Percentiles rank a stretch among this genome's conserved stretches.
Evolutionary conservation across 92 coral and sea anemone genomes (phyloP).

Genomic region (Zoanthus sociatus): DNA sequence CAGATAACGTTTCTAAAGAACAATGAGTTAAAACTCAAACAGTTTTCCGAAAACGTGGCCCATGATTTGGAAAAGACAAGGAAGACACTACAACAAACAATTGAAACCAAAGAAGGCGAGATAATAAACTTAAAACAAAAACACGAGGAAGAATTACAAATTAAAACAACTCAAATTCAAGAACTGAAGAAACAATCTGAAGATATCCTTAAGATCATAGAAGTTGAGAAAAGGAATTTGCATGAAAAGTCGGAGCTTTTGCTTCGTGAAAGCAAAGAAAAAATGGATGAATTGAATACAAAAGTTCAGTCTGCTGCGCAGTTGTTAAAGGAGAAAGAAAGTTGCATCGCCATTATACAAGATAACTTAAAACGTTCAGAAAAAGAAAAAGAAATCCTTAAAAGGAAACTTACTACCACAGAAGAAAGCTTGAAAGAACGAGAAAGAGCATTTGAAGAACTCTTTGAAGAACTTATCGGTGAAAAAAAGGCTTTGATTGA

Average conservation of each 20-base stretch:
- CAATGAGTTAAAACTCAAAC: constrained; percentile 21
- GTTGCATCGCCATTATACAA: not conserved
- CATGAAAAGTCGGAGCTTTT: not conserved
- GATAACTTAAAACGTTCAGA: constrained; percentile 22
- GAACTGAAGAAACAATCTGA: constrained; percentile 16
- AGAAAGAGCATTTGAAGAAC: constrained; percentile 55
- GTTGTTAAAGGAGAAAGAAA: constrained; percentile 14
- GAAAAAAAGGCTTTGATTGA: constrained; percentile 55
- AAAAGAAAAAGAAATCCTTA: constrained; percentile 9
- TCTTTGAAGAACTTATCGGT: constrained; percentile 51
- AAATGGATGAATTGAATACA: constrained; percentile 5
- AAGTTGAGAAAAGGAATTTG: not conserved
- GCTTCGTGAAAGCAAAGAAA: constrained; percentile 8
- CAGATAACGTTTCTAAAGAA: constrained; percentile 32
- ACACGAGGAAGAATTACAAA: constrained; percentile 1
- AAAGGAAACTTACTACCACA: constrained; percentile 8
- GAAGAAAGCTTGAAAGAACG: constrained; percentile 29
- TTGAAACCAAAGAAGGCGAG: constrained; percentile 52
- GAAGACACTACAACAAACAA: constrained; percentile 45
- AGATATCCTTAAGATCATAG: not conserved
- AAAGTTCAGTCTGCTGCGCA: not conserved
- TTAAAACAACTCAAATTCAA: constrained; percentile 5
- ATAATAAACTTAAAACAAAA: constrained; percentile 34
- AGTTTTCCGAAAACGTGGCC: constrained; percentile 46
- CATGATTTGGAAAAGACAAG: constrained; percentile 61